Base-by-base conservation (phyloP, 2,888 invertebrate species). In the Drosophila affinis region DNA sequence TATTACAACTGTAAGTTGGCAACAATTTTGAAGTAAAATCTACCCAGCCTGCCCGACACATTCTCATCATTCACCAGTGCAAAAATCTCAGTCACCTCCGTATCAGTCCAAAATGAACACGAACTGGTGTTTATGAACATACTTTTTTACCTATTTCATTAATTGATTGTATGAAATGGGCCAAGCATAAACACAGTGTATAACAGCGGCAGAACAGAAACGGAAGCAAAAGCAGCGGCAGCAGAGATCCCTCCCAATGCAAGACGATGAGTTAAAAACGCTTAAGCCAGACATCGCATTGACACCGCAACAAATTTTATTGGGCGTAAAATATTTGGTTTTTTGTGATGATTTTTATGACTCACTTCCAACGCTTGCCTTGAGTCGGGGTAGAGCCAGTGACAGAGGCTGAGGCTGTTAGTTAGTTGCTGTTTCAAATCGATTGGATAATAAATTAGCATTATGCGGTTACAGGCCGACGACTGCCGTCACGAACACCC, bases 381-480 rank as follows among this genome's bases (percentile, higher is more conserved):
- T 39, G 39, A 14, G 34, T 12, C 14, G 34, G 14, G 14, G 14
- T 34, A 39, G 39, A 45, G 14, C 18, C 32, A 29, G 21, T 3
- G 21, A 17, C 52, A 9, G n/a, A 3, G 14, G 6, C 21, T 47
- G 24, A 18, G 14, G 18, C 29, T 21, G 21, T 21, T 21, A 21
- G 21, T 88, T 77, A 86, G 81, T 88, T 58, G 84, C 81, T 80
- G 84, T 79, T 83, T 86, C 88, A 88, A 83, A 81, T 88, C 81
- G 81, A 81, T 88, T 80, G 67, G 84, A 46, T 67, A 86, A 86
- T 87, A 88, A 88, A 81, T 81, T 88, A 83, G 81, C 80, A 80
- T 88, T 88, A 79, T 86, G 81, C 57, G 87, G 75, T 70, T 80
- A 69, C 87, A 10, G 24, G 52, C 60, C 56, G 27, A 39, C 14